A percentile compares a stretch with the other conserved stretches of the same genome.
Evolutionary conservation across 2,888 invertebrate species (phyloP).

Genomic region (Lagria hirta): DNA sequence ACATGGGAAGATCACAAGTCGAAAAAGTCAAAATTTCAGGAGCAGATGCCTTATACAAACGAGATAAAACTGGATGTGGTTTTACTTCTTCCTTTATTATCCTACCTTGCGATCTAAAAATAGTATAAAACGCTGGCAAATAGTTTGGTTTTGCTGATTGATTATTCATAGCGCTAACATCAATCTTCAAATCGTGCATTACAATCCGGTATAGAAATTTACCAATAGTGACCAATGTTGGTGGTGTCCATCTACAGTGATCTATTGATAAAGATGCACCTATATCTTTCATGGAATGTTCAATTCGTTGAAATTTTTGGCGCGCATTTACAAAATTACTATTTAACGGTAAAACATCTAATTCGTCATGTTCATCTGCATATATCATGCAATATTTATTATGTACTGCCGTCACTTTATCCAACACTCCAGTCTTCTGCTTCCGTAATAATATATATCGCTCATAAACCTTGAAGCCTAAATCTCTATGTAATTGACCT

Average conservation of each 20-base stretch:
- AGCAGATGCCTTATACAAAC: constrained; percentile 68
- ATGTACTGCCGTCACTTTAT: constrained; percentile 57
- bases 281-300: constrained; percentile 52
- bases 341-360: constrained; percentile 40
- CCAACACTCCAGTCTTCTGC: constrained; percentile 64
- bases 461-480: constrained; percentile 70
- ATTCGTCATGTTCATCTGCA: constrained; percentile 34
- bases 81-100: constrained; percentile 72
- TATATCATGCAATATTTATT: constrained; percentile 46
- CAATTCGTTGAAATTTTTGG: constrained; percentile 71
- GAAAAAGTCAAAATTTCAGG: constrained; percentile 72
- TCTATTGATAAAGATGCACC: constrained; percentile 47
- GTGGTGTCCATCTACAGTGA: constrained; percentile 67
- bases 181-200: constrained; percentile 80
- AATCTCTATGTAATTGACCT: constrained; percentile 62
- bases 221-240: constrained; percentile 68
- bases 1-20: constrained; percentile 71
- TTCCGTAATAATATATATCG: constrained; percentile 68
- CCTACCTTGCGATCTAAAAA: constrained; percentile 70
- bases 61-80: constrained; percentile 78
- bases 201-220: constrained; percentile 86
- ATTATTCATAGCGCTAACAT: constrained; percentile 67
- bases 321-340: constrained; percentile 58
- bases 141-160: constrained; percentile 62
- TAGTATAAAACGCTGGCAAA: constrained; percentile 77